Evolutionary conservation across 2,888 invertebrate species (phyloP).

Genomic region (Flexamia atlantica): DNA sequence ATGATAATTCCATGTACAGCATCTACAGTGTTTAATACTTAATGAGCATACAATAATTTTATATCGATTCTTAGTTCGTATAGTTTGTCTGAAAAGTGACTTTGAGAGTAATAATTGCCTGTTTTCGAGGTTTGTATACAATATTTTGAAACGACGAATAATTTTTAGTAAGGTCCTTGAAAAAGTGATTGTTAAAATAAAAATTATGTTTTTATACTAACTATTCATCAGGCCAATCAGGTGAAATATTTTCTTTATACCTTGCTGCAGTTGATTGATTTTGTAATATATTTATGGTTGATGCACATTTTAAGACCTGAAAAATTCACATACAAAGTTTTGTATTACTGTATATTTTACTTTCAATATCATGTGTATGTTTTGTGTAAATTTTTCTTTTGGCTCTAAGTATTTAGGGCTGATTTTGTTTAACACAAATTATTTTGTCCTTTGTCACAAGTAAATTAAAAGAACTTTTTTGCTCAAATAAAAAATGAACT

Average conservation of each 20-base stretch:
- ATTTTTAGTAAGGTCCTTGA: neutral
- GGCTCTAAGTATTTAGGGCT: too few species aligned
- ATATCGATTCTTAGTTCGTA: constrained; percentile 12
- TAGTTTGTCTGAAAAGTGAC: constrained; percentile 17
- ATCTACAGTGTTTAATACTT: constrained; percentile 1
- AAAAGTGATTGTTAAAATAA: neutral
- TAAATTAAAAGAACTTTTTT: neutral
- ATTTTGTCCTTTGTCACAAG: neutral
- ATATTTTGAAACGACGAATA: constrained; percentile 29
- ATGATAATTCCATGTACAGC: constrained; percentile 33
- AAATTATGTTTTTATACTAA: neutral
- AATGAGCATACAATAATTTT: neutral
- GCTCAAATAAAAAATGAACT: constrained; percentile 29
- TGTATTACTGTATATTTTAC: too few species aligned
- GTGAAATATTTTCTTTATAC: too few species aligned
- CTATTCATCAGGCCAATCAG: too few species aligned
- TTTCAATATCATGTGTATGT: too few species aligned
- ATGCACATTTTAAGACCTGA: too few species aligned
- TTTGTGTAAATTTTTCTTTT: too few species aligned
- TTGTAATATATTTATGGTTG: too few species aligned
- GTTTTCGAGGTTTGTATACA: constrained; percentile 26
- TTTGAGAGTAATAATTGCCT: constrained; percentile 3
- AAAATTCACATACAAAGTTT: too few species aligned
- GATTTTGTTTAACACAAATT: neutral
- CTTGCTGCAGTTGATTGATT: too few species aligned